Evolutionary conservation across 2,888 invertebrate genomes (phyloP).

Genomic region (Brenthis daphne): DNA sequence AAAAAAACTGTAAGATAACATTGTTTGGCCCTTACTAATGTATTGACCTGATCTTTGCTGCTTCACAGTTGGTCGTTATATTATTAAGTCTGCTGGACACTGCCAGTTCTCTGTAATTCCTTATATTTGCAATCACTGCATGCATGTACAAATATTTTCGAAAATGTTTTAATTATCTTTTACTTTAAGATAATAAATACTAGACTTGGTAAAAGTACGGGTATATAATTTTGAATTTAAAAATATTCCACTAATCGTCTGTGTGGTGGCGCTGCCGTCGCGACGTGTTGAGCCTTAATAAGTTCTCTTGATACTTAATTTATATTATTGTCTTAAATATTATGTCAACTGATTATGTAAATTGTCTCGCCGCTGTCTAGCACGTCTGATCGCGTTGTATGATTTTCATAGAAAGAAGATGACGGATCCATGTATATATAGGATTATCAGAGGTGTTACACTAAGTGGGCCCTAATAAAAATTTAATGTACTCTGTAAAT

Average conservation of each 20-base stretch:
- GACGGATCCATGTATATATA: constrained; percentile 13
- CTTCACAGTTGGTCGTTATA: neutral
- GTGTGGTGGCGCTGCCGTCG: constrained; percentile 5
- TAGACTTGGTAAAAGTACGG: constrained; percentile 35
- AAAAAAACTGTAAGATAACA: neutral
- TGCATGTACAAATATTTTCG: constrained; percentile 30
- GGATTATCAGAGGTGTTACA: constrained; percentile 30
- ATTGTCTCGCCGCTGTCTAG: constrained; percentile 21
- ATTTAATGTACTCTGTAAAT: constrained; percentile 25
- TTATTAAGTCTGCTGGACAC: constrained; percentile 1
- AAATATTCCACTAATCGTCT: constrained; percentile 24
- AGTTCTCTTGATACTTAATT: constrained; percentile 31
- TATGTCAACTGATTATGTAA: constrained; percentile 17
- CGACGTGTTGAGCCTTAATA: neutral
- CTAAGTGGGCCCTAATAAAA: constrained; percentile 27
- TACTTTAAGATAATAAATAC: constrained; percentile 19
- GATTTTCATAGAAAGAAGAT: constrained; percentile 11
- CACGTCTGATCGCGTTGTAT: constrained; percentile 23
- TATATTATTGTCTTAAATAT: constrained; percentile 14
- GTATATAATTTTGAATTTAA: constrained; percentile 32
- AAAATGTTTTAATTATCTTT: constrained; percentile 18
- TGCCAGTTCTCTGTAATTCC: neutral
- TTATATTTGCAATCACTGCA: constrained; percentile 8
- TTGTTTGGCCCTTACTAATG: constrained; percentile 1
- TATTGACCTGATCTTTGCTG: neutral